Percentiles rank a stretch among this genome's conserved stretches.
Conservation (phyloP, 2,113 vertebrate species). For the Rhinolophus sinicus region DNA sequence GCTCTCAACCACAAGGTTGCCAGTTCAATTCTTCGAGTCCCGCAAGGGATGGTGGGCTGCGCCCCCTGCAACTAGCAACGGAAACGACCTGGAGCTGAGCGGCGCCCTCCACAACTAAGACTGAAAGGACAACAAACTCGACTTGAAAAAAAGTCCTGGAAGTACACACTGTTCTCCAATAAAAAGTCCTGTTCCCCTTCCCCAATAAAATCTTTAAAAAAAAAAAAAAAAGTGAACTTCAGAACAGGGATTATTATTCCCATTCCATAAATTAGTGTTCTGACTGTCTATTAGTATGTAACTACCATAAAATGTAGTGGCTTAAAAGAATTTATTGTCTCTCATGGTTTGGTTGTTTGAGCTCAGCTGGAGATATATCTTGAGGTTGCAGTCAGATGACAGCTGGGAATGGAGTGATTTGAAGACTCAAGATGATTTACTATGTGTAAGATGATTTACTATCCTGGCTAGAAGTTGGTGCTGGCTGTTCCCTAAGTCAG, state of each 20-base stretch:
- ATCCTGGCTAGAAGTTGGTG: background rate
- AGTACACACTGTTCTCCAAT: too few relatives aligned
- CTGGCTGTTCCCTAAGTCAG: background rate
- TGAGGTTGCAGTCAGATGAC: background rate
- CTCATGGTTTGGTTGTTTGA: background rate
- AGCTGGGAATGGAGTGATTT: background rate
- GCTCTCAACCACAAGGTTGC: too few relatives aligned
- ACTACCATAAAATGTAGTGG: background rate
- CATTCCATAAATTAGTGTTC: background rate
- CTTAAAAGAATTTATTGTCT: background rate
- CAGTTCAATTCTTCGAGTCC: too few relatives aligned
- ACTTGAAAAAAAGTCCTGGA: too few relatives aligned
- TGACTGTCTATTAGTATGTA: background rate
- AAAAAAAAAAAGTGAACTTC: background rate
- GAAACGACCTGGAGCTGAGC: too few relatives aligned
- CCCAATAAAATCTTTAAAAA: too few relatives aligned
- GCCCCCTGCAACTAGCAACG: too few relatives aligned
- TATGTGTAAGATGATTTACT: background rate
- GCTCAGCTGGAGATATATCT: background rate
- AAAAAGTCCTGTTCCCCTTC: too few relatives aligned
- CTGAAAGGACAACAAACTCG: too few relatives aligned
- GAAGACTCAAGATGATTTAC: background rate
- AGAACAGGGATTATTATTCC: background rate
- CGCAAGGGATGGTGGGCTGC: too few relatives aligned
- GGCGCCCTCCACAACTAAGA: too few relatives aligned